Percentiles rank a stretch among this genome's conserved stretches.
These are phyloP conservation scores for Urocitellus parryii DNA, from an alignment of 2,113 vertebrate genomes.

Conservation along the genomic window DNA sequence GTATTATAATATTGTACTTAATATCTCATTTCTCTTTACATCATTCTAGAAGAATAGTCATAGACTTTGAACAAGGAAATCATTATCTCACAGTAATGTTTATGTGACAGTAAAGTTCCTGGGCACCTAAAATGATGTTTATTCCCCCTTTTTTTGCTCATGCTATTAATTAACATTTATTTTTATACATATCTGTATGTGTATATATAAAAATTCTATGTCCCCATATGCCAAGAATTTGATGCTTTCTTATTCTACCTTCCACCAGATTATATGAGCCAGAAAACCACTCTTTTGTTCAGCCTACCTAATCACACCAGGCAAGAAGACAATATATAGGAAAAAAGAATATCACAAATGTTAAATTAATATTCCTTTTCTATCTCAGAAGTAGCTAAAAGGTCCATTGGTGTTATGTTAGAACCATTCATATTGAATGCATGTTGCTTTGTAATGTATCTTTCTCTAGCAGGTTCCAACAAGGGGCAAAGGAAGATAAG, in stretches of 20 bases:
- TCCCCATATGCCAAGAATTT: background rate
- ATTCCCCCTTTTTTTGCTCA: background rate
- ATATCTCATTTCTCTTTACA: background rate
- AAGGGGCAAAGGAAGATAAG: too few species aligned
- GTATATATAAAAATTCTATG: background rate
- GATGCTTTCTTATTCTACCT: background rate
- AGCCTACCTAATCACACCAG: background rate
- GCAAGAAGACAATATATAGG: background rate
- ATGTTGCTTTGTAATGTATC: background rate
- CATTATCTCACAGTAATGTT: background rate
- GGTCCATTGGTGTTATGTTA: background rate
- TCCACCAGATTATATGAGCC: background rate
- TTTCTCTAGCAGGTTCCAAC: background rate
- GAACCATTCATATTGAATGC: background rate
- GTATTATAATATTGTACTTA: background rate
- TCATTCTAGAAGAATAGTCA: background rate
- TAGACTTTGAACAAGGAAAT: conserved; percentile 35
- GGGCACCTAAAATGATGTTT: background rate
- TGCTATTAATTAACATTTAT: background rate
- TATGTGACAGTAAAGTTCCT: background rate
- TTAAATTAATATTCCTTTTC: conserved; percentile 6
- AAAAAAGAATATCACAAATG: background rate
- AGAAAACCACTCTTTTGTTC: background rate
- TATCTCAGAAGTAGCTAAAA: background rate
- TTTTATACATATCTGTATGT: background rate